phyloP scores from a whole-genome alignment of 2,888 invertebrate genomes.

The Polietes domitor region DNA sequence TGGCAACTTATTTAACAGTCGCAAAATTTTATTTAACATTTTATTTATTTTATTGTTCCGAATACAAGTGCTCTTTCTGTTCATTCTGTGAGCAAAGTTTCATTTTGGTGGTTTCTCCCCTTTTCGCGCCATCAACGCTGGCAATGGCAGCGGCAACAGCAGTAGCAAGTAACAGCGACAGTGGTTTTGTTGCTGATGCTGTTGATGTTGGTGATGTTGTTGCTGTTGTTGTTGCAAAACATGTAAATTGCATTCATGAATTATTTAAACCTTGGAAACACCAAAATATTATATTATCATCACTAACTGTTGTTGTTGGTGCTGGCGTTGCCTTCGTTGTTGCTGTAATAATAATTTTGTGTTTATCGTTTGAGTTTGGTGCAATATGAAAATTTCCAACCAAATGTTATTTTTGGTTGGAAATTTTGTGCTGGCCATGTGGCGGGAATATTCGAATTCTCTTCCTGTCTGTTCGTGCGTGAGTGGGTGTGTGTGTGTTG shows the following conservation, averaged over 20 bases:
- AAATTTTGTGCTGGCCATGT: slow-evolving; percentile 34
- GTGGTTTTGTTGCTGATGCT: not conserved
- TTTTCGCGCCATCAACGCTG: slow-evolving; percentile 54
- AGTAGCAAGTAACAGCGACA: not conserved
- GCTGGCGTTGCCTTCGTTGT: not conserved
- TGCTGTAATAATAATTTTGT: slow-evolving; percentile 36
- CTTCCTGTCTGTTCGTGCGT: slow-evolving; percentile 67
- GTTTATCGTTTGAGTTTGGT: slow-evolving; percentile 44
- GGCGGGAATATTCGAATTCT: slow-evolving; percentile 13
- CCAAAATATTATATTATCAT: slow-evolving; percentile 59
- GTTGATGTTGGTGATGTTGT: not conserved
- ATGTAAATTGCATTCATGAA: slow-evolving; percentile 78
- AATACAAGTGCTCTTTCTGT: not conserved
- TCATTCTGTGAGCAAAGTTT: not conserved
- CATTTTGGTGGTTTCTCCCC: not conserved
- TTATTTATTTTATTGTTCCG: slow-evolving; percentile 44
- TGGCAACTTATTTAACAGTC: slow-evolving; percentile 70
- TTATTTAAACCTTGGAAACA: slow-evolving; percentile 72
- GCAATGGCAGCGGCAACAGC: slow-evolving; percentile 64
- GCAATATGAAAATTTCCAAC: slow-evolving; percentile 67
- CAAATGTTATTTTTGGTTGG: slow-evolving; percentile 65
- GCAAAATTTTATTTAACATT: slow-evolving; percentile 66
- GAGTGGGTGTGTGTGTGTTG: slow-evolving; percentile 51
- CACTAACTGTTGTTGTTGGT: slow-evolving; percentile 23
- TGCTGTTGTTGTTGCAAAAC: slow-evolving; percentile 48